Percentiles rank a stretch among this genome's conserved stretches.
These are phyloP conservation scores for Cryptomyrus ogoouensis DNA, from an alignment of 2,113 vertebrate species.

Conservation along the genomic window DNA sequence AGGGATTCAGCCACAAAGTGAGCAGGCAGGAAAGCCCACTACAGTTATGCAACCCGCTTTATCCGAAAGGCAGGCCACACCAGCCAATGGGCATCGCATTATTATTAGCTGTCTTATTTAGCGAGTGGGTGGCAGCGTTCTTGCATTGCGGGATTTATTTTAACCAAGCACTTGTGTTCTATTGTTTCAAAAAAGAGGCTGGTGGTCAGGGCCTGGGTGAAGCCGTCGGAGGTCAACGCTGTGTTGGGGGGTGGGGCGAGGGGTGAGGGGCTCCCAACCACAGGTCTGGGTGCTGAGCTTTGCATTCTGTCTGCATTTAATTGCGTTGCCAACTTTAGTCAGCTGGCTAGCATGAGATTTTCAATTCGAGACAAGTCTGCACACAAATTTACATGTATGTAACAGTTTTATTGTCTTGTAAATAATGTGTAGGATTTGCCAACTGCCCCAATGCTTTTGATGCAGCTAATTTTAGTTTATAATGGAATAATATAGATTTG, in stretches of 20 bases:
- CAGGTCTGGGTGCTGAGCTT: not conserved
- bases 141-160: conserved; percentile 1
- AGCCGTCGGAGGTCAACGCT: not conserved
- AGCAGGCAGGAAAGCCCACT: conserved; percentile 42
- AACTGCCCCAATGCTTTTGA: no score
- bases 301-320: not conserved
- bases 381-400: not conserved
- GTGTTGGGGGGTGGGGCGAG: not conserved
- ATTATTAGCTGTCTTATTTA: conserved; percentile 24
- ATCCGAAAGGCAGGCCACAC: conserved; percentile 32
- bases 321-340: not conserved
- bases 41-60: conserved; percentile 39
- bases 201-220: not conserved
- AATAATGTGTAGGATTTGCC: not conserved
- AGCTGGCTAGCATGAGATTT: not conserved
- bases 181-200: not conserved
- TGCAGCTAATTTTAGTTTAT: no score
- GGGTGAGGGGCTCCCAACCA: not conserved
- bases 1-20: conserved; percentile 25
- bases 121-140: not conserved
- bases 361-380: not conserved
- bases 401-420: not conserved
- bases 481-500: no score
- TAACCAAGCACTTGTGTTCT: not conserved
- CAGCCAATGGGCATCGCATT: conserved; percentile 23